phyloP scores from a whole-genome alignment of 2,888 invertebrate species.

The Salpingus planirostris region DNA sequence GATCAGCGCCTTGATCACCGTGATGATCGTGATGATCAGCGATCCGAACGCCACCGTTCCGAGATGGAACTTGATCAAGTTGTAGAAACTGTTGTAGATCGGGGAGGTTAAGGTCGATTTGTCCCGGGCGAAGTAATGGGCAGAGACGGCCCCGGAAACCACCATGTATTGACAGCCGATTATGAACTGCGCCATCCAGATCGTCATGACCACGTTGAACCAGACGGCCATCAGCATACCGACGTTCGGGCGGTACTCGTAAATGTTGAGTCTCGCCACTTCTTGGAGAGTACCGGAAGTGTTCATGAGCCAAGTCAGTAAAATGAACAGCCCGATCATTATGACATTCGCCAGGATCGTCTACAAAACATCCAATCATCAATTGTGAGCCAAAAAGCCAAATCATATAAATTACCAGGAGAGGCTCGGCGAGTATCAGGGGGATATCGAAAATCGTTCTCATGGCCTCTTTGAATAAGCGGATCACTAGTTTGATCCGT shows the following conservation, averaged over 20 bases:
- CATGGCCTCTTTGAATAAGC: conserved; percentile 49
- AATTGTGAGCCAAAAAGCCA: neutral
- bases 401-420: conserved; percentile 42
- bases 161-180: conserved; percentile 55
- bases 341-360: conserved; percentile 6
- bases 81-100: conserved; percentile 14
- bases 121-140: conserved; percentile 43
- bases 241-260: conserved; percentile 28
- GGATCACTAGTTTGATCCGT: conserved; percentile 45
- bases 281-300: conserved; percentile 9
- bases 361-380: conserved; percentile 10
- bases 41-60: conserved; percentile 19
- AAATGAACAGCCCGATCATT: conserved; percentile 2
- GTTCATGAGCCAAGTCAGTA: conserved; percentile 1
- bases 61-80: conserved; percentile 15
- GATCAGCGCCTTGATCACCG: conserved; percentile 9
- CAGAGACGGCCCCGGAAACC: conserved; percentile 51
- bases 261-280: neutral
- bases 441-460: conserved; percentile 48
- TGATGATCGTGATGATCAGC: conserved; percentile 16
- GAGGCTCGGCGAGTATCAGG: conserved; percentile 44
- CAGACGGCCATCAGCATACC: conserved; percentile 36
- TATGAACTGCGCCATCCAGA: conserved; percentile 54
- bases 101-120: conserved; percentile 14
- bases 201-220: conserved; percentile 45